Percentiles rank a stretch among this genome's conserved stretches.
Evolutionary conservation across 1,140 invertebrate species (phyloP).

Genomic region (Palaemon carinicauda): DNA sequence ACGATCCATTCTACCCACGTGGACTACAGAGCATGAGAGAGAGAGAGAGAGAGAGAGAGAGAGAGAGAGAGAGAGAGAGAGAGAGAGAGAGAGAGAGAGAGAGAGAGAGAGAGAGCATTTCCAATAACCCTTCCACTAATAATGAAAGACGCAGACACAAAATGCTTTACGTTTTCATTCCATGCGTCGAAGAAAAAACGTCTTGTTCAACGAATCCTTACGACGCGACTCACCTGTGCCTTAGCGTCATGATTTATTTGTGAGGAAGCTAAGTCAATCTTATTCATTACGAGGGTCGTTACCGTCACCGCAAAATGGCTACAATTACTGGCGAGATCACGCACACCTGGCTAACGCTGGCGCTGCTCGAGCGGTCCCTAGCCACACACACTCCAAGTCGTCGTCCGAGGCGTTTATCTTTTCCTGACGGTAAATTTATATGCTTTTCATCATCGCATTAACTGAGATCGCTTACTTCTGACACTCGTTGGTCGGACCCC

Average conservation of each 20-base stretch:
- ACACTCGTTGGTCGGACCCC: too few relatives aligned
- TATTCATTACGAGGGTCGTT: not conserved
- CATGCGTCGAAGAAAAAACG: not conserved
- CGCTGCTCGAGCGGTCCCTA: not conserved
- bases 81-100: not conserved
- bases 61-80: not conserved
- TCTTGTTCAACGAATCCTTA: too few relatives aligned
- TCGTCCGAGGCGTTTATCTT: not conserved
- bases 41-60: not conserved
- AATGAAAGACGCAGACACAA: too few relatives aligned
- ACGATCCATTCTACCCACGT: too few relatives aligned
- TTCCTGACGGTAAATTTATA: too few relatives aligned
- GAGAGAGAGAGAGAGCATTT: not conserved
- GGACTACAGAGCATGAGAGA: too few relatives aligned
- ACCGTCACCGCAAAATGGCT: not conserved
- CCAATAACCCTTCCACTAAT: not conserved
- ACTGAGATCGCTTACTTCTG: not conserved
- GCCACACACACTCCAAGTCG: not conserved
- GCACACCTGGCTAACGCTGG: not conserved
- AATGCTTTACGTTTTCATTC: too few relatives aligned
- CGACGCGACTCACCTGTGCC: too few relatives aligned
- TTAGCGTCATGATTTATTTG: not conserved
- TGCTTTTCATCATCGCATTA: not conserved
- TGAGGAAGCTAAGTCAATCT: constrained; percentile 12
- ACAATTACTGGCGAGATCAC: not conserved